Evolutionary conservation across 2,797 vertebrate species (phyloP), one percentile per base, ranked within the genome.

Genomic region (Sylvilagus floridanus): DNA sequence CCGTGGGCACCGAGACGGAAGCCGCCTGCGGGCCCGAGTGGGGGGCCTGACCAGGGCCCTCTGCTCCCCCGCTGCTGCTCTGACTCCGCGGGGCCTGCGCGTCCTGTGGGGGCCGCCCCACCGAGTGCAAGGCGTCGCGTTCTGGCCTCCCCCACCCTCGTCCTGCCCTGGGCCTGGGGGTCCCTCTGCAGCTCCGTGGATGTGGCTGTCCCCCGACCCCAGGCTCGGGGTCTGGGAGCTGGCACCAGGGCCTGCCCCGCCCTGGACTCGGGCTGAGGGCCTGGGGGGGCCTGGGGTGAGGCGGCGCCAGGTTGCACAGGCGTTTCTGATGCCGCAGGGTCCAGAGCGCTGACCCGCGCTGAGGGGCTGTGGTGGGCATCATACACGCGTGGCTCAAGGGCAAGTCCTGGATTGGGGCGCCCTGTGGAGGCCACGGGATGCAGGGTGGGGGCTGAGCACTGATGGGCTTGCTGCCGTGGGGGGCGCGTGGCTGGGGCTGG

Each of bases 221-320:
- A 0, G 52, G 30, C 30, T 19, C 3, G 5, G n/a, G n/a, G 5
- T 7, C 30, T 16, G 12, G 22, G 21, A 9, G 7, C 63, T 21
- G 7, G 21, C 50, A 4, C 42, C 42, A 24, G 9, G 17, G 62
- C 47, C 54, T 35, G 8, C 24, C 47, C 4, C 71, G 35, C 63
- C 35, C 2, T 47, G 2, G 4, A 12, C 14, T 62, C n/a, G 4
- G 17, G 50, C 79, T 0, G 26, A 26, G 6, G 8, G 24, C 32
- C 13, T 35, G 22, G 21, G 37, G 0, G 1, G n/a, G 24, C n/a
- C 12, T 12, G 7, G 42, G 7, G 0, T 7, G 2, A 26, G 7
- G 14, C 19, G 14, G 14, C 30, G 5, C 50, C 42, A 57, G 71
- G 22, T 7, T 5, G 19, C 63, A 5, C 65, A 8, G 30, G 17